Evolutionary conservation across 2,888 invertebrate genomes (phyloP).

Genomic region (Tachina grossa): DNA sequence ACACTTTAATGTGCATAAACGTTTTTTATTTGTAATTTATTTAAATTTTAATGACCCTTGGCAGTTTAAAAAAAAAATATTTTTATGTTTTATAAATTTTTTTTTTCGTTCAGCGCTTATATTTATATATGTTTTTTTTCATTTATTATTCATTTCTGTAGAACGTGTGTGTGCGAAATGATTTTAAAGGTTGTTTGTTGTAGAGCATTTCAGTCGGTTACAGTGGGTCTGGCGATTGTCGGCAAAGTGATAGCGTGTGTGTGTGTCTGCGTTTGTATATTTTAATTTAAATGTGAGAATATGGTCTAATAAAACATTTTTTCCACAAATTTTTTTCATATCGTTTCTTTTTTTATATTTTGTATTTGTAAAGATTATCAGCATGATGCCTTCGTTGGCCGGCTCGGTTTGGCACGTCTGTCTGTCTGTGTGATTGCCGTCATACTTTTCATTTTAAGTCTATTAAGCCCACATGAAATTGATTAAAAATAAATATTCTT

Average conservation of each 20-base stretch:
- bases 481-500: constrained; percentile 5
- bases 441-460: constrained; percentile 31
- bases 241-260: constrained; percentile 22
- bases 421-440: constrained; percentile 7
- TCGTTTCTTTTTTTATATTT: constrained; percentile 28
- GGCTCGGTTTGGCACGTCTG: neutral
- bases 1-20: constrained; percentile 64
- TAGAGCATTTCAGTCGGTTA: constrained; percentile 34
- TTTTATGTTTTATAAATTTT: constrained; percentile 13
- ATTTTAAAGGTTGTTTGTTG: constrained; percentile 57
- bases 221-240: constrained; percentile 46
- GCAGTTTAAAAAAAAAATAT: constrained; percentile 33
- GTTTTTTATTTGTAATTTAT: constrained; percentile 63
- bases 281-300: constrained; percentile 64
- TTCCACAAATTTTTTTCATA: constrained; percentile 5
- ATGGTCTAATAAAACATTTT: constrained; percentile 39
- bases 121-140: neutral
- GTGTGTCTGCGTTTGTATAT: constrained; percentile 17
- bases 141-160: neutral
- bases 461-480: constrained; percentile 64
- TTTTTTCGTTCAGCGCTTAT: constrained; percentile 40
- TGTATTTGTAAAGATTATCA: constrained; percentile 37
- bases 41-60: constrained; percentile 71
- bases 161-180: constrained; percentile 18
- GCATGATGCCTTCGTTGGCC: constrained; percentile 18